phyloP scores from a whole-genome alignment of 2,113 vertebrate genomes.

The Brachypteracias leptosomus region DNA sequence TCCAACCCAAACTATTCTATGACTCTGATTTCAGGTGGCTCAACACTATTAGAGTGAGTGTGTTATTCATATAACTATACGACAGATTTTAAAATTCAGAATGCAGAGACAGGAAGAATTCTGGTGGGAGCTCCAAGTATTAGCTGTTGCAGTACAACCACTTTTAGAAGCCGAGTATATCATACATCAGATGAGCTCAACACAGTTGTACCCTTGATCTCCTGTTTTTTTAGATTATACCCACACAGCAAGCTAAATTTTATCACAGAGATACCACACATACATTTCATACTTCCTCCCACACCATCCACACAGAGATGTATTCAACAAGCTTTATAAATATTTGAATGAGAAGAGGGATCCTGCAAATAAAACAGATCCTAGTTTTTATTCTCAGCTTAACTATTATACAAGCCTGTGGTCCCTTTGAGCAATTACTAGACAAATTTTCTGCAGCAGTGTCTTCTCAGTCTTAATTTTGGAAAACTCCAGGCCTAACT shows the following conservation, averaged over 20 bases:
- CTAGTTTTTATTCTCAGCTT: conserved; percentile 22
- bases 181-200: conserved; percentile 1
- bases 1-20: too few relatives aligned
- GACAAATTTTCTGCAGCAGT: background rate
- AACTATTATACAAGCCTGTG: background rate
- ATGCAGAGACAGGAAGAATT: background rate
- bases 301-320: conserved; percentile 30
- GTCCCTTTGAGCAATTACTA: background rate
- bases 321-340: conserved; percentile 43
- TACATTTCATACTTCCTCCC: conserved; percentile 50
- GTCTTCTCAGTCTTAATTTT: background rate
- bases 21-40: background rate
- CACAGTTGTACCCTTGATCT: background rate
- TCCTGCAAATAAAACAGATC: conserved; percentile 36
- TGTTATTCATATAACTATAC: background rate
- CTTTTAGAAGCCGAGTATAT: background rate
- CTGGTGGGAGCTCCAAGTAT: background rate
- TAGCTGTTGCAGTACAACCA: background rate
- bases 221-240: conserved; percentile 30
- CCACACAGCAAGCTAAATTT: conserved; percentile 42
- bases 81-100: background rate
- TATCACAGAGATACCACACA: conserved; percentile 37
- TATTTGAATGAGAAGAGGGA: conserved; percentile 52
- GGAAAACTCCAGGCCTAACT: background rate
- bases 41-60: background rate